Base-by-base conservation (phyloP, 64 coral and sea anemone species). In the Catalaphyllia jardinei region DNA sequence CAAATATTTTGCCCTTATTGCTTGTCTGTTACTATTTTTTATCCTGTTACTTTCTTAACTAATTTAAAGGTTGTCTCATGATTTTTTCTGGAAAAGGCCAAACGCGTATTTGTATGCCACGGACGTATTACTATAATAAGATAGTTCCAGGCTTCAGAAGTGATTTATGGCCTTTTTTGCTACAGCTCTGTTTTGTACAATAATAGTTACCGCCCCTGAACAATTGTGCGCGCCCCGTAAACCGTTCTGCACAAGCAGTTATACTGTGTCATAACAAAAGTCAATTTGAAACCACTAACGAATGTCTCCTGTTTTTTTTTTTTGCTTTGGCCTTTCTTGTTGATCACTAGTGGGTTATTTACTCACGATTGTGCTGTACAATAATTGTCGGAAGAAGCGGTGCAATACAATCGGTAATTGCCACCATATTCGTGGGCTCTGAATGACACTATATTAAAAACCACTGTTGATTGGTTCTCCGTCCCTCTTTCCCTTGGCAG, bases 381-480 rank as follows among this genome's bases (percentile, higher is more conserved):
- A 16, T 79, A 12, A 7, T 20, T 49, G 9, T 38, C 69, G 0
- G 76, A 46, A 4, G 88, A 89, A 22, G 24, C 57, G 6, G n/a
- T 18, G 38, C 88, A 89, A 38, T 29, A 24, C 19, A 89, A 61
- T 28, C 62, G 76, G 25, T 74, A 89, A 29, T 7, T 79, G 39
- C 1, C 19, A 39, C 88, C 77, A 35, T 74, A 27, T 8, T 22
- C 0, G 15, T 73, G 30, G 20, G 61, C 20, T 0, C 30, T 64
- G 3, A 89, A 13, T 3, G 75, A 60, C 18, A 80, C 88, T 31
- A 20, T 75, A 25, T 89, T 77, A n/a, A n/a, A n/a, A n/a, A 16
- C 88, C 88, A 76, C 88, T 89, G 8, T 60, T 78, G 59, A 89
- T 89, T 11, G 88, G 30, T 31, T 80, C 31, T 16, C 76, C 62